phyloP scores from a whole-genome alignment of 1,140 invertebrate species.

The Pseudoatta argentina region DNA sequence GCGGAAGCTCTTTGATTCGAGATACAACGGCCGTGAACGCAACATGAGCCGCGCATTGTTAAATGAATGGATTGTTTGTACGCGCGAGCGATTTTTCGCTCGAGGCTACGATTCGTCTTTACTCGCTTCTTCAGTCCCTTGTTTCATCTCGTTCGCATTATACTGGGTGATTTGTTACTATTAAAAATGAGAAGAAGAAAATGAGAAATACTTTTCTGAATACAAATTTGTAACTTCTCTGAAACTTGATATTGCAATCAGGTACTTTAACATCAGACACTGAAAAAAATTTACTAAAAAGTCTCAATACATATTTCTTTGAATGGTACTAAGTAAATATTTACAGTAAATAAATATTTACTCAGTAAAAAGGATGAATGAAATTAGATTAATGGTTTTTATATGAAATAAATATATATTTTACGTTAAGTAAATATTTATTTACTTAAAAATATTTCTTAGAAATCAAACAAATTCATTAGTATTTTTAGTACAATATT shows the following conservation, averaged over 20 bases:
- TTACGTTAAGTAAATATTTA: too few species aligned
- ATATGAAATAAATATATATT: too few species aligned
- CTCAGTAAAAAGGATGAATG: too few species aligned
- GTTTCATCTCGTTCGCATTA: constrained; percentile 80
- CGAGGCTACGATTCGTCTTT: constrained; percentile 60
- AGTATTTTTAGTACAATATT: too few species aligned
- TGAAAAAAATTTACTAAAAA: too few species aligned
- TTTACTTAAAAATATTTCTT: too few species aligned
- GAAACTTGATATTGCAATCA: not conserved
- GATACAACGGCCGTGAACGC: constrained; percentile 41
- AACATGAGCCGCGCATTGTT: constrained; percentile 46
- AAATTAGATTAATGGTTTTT: too few species aligned
- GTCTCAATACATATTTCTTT: too few species aligned
- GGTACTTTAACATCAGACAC: not conserved
- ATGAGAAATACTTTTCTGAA: too few species aligned
- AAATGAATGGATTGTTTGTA: constrained; percentile 65
- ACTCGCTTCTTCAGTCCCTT: constrained; percentile 67
- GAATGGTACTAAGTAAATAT: too few species aligned
- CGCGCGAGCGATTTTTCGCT: constrained; percentile 47
- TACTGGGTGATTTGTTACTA: not conserved
- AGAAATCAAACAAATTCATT: too few species aligned
- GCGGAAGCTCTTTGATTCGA: constrained; percentile 46
- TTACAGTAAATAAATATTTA: too few species aligned
- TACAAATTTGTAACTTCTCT: not conserved
- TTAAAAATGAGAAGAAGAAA: not conserved